Evolutionary conservation across 2,113 vertebrate genomes (phyloP).

Genomic region (Ctenodactylus gundi): DNA sequence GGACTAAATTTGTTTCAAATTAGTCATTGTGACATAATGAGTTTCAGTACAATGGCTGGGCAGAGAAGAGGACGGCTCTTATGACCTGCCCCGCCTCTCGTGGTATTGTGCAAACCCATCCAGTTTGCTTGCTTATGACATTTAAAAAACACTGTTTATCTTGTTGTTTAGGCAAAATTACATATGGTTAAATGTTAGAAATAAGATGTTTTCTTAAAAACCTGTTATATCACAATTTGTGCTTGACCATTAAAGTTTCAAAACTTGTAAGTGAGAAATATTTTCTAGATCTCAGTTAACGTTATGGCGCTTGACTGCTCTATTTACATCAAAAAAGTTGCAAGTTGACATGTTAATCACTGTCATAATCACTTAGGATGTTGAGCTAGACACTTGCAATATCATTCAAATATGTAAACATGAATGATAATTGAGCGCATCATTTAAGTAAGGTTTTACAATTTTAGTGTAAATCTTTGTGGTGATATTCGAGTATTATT

Average conservation of each 20-base stretch:
- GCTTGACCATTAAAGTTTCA: background rate
- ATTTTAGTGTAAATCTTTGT: background rate
- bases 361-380: too few relatives aligned
- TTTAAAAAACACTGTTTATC: background rate
- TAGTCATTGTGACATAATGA: background rate
- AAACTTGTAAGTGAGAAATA: background rate
- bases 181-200: background rate
- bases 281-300: background rate
- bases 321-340: too few relatives aligned
- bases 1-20: background rate
- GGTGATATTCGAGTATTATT: background rate
- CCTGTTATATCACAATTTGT: background rate
- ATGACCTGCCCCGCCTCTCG: background rate
- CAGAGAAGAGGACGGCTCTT: too few relatives aligned
- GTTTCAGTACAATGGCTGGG: too few relatives aligned
- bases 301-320: too few relatives aligned
- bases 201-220: background rate
- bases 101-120: accelerated
- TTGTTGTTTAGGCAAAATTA: background rate
- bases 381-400: too few relatives aligned
- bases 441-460: background rate
- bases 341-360: too few relatives aligned
- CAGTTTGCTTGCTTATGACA: background rate
- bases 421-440: background rate
- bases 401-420: too few relatives aligned